These are phyloP conservation scores for Deroplatys truncata DNA, from an alignment of 2,888 invertebrate genomes.

Conservation along the genomic window DNA sequence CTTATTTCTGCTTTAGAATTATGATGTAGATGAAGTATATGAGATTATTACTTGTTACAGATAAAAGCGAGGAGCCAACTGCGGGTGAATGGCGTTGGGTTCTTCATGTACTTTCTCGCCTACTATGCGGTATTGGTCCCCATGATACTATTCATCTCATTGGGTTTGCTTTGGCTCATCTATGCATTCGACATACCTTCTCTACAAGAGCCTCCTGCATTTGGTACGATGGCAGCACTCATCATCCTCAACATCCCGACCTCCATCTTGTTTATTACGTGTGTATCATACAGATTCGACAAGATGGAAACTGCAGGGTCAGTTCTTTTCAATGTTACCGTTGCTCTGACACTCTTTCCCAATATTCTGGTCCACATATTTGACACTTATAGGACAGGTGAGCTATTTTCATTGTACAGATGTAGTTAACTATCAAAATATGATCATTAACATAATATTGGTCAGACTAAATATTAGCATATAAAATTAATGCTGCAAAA, in stretches of 20 bases:
- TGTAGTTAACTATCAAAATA: no score
- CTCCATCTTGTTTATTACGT: slow-evolving; percentile 70
- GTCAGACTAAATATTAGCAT: no score
- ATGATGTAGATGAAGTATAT: no score
- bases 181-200: slow-evolving; percentile 67
- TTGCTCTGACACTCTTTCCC: slow-evolving; percentile 70
- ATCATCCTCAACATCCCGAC: slow-evolving; percentile 69
- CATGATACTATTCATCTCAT: slow-evolving; percentile 64
- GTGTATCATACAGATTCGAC: slow-evolving; percentile 74
- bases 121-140: slow-evolving; percentile 69
- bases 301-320: slow-evolving; percentile 79
- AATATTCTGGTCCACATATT: slow-evolving; percentile 67
- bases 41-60: slow-evolving; percentile 47
- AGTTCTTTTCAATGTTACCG: slow-evolving; percentile 71
- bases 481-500: no score
- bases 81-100: slow-evolving; percentile 73
- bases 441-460: no score
- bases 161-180: slow-evolving; percentile 60
- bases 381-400: slow-evolving; percentile 44
- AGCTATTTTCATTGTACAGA: no score
- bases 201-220: slow-evolving; percentile 63
- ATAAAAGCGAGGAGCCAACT: slow-evolving; percentile 78
- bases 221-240: slow-evolving; percentile 61
- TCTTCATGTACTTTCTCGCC: slow-evolving; percentile 68
- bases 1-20: no score